These are phyloP conservation scores for Chiloscyllium plagiosum DNA, from an alignment of 2,113 vertebrate species.

Conservation along the genomic window DNA sequence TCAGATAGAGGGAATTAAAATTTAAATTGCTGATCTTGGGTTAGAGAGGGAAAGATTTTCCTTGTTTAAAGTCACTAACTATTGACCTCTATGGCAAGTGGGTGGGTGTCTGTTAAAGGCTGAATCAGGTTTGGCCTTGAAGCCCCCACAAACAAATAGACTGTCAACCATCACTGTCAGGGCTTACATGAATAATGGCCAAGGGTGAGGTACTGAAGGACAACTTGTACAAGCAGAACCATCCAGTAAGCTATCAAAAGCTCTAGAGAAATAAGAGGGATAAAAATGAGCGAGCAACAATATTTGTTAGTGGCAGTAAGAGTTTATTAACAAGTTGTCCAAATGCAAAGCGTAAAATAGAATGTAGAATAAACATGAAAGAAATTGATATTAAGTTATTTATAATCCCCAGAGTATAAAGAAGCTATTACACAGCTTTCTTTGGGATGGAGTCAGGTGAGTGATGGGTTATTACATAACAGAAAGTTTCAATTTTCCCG, in stretches of 20 bases:
- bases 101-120: neutral
- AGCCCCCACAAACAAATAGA: neutral
- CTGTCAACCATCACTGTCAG: neutral
- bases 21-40: neutral
- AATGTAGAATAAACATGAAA: neutral
- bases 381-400: neutral
- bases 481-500: neutral
- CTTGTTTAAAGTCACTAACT: neutral
- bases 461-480: neutral
- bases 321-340: neutral
- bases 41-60: neutral
- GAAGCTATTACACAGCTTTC: neutral
- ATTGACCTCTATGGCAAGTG: neutral
- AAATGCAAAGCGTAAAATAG: neutral
- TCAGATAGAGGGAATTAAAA: neutral
- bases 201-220: neutral
- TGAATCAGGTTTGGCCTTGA: neutral
- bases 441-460: neutral
- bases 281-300: neutral
- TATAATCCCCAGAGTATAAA: neutral
- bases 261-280: neutral
- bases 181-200: neutral
- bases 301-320: neutral
- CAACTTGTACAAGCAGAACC: neutral
- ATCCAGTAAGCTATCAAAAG: neutral